A percentile compares a stretch with the other conserved stretches of the same genome.
These are phyloP conservation scores for Neodiprion pinetum DNA, from an alignment of 1,140 invertebrate species.

Conservation along the genomic window DNA sequence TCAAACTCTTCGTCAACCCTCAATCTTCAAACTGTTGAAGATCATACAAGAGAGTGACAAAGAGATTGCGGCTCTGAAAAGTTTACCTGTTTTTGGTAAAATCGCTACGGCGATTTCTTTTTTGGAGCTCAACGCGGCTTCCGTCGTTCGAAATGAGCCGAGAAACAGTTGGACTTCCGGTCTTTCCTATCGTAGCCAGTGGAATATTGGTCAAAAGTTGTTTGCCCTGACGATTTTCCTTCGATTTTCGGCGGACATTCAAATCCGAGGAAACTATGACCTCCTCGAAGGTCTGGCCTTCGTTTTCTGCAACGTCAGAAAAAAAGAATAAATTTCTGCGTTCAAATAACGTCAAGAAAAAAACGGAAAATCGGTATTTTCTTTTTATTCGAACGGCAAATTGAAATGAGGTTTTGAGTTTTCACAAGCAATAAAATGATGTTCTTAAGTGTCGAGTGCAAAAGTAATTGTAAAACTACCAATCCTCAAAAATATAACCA, in stretches of 20 bases:
- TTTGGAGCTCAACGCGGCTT: conserved; percentile 46
- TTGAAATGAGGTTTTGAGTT: not conserved
- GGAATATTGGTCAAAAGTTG: conserved; percentile 56
- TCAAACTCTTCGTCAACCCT: too few relatives aligned
- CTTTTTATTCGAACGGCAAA: not conserved
- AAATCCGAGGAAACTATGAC: conserved; percentile 58
- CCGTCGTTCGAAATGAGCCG: conserved; percentile 54
- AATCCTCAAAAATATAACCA: too few relatives aligned
- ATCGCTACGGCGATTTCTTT: conserved; percentile 47
- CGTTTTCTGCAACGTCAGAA: conserved; percentile 35
- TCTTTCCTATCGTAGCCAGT: conserved; percentile 49
- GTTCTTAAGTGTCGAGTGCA: too few relatives aligned
- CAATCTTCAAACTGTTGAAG: too few relatives aligned
- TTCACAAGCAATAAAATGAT: too few relatives aligned
- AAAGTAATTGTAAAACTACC: too few relatives aligned
- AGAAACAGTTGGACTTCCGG: conserved; percentile 51
- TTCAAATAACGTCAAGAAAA: conserved; percentile 2
- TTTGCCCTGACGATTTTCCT: conserved; percentile 59
- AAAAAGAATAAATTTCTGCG: not conserved
- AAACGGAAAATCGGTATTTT: conserved; percentile 12
- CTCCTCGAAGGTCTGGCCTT: conserved; percentile 57
- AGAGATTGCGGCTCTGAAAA: too few relatives aligned
- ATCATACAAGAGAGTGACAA: too few relatives aligned
- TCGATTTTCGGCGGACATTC: conserved; percentile 56
- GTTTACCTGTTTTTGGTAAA: conserved; percentile 40